These are phyloP conservation scores for Melanocharis versteri DNA, from an alignment of 2,113 vertebrate species.

Conservation along the genomic window DNA sequence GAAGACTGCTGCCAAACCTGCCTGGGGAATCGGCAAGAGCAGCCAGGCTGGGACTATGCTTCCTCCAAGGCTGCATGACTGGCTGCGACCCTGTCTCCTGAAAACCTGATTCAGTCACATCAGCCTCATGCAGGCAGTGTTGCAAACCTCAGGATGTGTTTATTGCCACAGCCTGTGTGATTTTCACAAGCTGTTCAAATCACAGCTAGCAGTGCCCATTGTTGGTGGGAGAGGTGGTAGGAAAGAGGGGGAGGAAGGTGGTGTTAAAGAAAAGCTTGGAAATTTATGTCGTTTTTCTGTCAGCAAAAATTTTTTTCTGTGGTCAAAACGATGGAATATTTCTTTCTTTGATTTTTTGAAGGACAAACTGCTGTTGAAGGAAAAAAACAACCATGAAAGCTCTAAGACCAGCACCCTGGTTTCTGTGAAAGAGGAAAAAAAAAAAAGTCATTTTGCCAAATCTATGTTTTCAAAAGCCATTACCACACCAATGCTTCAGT, in stretches of 20 bases:
- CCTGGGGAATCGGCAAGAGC: not conserved
- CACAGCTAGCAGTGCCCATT: not conserved
- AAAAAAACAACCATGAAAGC: not conserved
- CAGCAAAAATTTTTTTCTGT: not conserved
- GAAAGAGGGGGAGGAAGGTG: not conserved
- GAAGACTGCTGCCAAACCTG: not conserved
- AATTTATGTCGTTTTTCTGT: not conserved
- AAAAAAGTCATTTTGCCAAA: not conserved
- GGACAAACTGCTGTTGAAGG: not conserved
- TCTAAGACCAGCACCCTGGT: not conserved
- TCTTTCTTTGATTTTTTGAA: not conserved
- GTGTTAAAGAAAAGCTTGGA: not conserved
- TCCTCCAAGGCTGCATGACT: not conserved
- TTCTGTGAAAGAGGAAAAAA: not conserved
- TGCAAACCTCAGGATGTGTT: not conserved
- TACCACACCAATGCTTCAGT: not conserved
- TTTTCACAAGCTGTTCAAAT: not conserved
- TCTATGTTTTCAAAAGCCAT: not conserved
- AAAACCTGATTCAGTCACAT: not conserved
- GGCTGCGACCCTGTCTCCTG: not conserved
- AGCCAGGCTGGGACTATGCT: not conserved
- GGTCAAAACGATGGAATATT: not conserved
- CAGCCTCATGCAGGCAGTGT: rapidly evolving
- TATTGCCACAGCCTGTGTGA: not conserved
- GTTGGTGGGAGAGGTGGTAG: not conserved